Base-by-base conservation (phyloP, 2,113 vertebrate genomes). In the Eretmochelys imbricata region DNA sequence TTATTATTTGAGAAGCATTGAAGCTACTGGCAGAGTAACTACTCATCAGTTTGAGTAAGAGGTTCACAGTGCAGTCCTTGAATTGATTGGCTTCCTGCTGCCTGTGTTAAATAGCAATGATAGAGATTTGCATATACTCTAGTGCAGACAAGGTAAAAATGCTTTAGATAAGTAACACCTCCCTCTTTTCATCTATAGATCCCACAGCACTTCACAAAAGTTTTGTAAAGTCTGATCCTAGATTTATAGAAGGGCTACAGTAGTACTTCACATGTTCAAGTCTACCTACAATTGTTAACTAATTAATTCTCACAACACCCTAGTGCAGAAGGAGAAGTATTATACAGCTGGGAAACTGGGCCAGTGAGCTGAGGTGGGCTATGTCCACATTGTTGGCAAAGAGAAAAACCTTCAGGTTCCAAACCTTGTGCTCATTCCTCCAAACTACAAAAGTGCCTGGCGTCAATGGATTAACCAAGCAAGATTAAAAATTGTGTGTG, bases 51-150 rank as follows among this genome's bases (percentile, higher is more conserved):
- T 83, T 94, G 89, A 85, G 84, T 89, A 91, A 92, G 95, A 93
- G 93, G 94, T 54, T 95, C 96, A 95, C 90, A 92, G 50, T 81
- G 72, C 59, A 75, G 81, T 49, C 94, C 87, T 96, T 97, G 59
- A 97, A 95, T 94, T 96, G 94, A 97, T 96, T 97, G 89, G 89
- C 84, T 92, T 96, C 94, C 90, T 95, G 93, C 89, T 94, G 92
- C 93, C 87, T 96, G 94, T 94, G 95, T 94, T 97, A 96, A 79
- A 94, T 7, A 89, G 85, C 87, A 83, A 75, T 95, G 95, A 97
- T 92, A 85, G 93, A 97, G 96, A 96, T 95, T 17, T 95, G 95
- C 96, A 87, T 94, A 84, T 59, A 57, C 79, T 94, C 53, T 54
- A 35, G 13, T 55, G 10, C 4, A 5, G n/a, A 75, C 10, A 42